Conservation (phyloP, 1,140 invertebrate species). For the Carposina sasakii region DNA sequence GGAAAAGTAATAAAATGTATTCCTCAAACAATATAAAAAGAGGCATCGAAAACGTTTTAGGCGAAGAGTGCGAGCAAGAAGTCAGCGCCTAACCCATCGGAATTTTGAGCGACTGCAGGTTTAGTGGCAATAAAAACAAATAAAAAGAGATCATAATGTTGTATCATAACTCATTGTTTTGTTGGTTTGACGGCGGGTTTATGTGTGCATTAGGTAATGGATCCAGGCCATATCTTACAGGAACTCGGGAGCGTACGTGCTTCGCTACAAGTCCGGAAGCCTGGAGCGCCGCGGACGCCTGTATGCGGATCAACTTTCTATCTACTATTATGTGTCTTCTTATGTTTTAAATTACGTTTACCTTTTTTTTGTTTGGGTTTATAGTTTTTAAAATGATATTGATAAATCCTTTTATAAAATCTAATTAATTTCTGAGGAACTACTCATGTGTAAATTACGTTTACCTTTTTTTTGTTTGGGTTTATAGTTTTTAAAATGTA, state of each 20-base stretch:
- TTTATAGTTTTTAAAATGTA: too few relatives aligned
- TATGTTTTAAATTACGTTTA: too few relatives aligned
- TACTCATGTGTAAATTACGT: too few relatives aligned
- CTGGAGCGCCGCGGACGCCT: too few relatives aligned
- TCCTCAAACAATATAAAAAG: slow-evolving; percentile 19
- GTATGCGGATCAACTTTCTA: too few relatives aligned
- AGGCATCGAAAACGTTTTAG: slow-evolving; percentile 20
- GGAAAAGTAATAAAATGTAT: slow-evolving; percentile 21
- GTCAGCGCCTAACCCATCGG: slow-evolving; percentile 24
- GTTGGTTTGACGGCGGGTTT: slow-evolving; percentile 33
- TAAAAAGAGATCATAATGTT: slow-evolving; percentile 48
- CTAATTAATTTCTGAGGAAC: too few relatives aligned
- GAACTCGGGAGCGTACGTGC: slow-evolving; percentile 26
- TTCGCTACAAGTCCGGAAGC: slow-evolving; percentile 10
- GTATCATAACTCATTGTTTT: slow-evolving; percentile 63
- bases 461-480: too few relatives aligned
- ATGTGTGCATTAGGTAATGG: slow-evolving; percentile 56
- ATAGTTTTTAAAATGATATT: too few relatives aligned
- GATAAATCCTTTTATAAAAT: too few relatives aligned
- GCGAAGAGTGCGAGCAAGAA: slow-evolving; percentile 13
- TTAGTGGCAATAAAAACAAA: slow-evolving; percentile 58
- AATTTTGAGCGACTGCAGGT: slow-evolving; percentile 38
- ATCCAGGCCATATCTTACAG: slow-evolving; percentile 40
- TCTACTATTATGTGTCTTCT: too few relatives aligned
- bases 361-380: too few relatives aligned